phyloP scores from a whole-genome alignment of 30 jellyfish, hydroid and myxozoan species.

The Aurelia sp. region DNA sequence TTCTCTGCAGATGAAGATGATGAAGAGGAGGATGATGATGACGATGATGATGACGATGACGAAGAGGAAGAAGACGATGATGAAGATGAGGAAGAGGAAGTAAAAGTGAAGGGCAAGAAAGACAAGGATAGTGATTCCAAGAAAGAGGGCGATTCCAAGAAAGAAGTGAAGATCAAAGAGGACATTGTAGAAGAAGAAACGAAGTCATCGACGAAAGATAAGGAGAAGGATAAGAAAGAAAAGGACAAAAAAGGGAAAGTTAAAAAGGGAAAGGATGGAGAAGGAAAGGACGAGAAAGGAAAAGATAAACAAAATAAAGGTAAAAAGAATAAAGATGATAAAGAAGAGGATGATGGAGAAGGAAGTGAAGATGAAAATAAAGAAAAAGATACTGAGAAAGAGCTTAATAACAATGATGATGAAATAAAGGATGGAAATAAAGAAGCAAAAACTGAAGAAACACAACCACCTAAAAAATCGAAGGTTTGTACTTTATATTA shows the following conservation, averaged over 20 bases:
- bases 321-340: slow-evolving; percentile 19
- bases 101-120: slow-evolving; percentile 5
- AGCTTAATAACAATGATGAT: not conserved
- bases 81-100: slow-evolving; percentile 32
- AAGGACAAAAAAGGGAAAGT: slow-evolving; percentile 6
- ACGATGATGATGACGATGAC: slow-evolving; percentile 4
- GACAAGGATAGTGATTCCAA: not conserved
- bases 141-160: not conserved
- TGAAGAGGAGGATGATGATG: slow-evolving; percentile 3
- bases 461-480: slow-evolving; percentile 40
- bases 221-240: slow-evolving; percentile 19
- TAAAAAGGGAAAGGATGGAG: not conserved
- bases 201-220: not conserved
- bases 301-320: slow-evolving; percentile 36
- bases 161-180: slow-evolving; percentile 41
- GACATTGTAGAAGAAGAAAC: slow-evolving; percentile 36
- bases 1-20: slow-evolving; percentile 12
- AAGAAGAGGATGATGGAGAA: slow-evolving; percentile 20
- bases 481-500: slow-evolving; percentile 9
- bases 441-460: slow-evolving; percentile 33
- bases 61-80: slow-evolving; percentile 41
- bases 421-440: slow-evolving; percentile 5
- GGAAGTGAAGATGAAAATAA: slow-evolving; percentile 21
- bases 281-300: slow-evolving; percentile 12
- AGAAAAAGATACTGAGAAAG: slow-evolving; percentile 35